These are phyloP conservation scores for Himalopsyche kuldschensis DNA, from an alignment of 2,888 invertebrate genomes.

Conservation along the genomic window DNA sequence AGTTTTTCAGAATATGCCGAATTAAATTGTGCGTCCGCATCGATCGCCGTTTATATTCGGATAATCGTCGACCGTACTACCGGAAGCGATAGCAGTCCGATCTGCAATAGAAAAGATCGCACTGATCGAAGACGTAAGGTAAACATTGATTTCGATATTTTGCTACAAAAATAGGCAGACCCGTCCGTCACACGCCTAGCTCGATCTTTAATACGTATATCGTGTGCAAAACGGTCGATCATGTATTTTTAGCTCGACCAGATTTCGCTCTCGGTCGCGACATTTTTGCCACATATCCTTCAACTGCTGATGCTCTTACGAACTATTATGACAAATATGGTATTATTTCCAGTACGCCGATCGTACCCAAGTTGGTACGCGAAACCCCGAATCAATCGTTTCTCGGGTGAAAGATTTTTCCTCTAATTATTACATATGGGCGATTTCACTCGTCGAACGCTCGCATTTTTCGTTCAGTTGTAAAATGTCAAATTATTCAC, in stretches of 20 bases:
- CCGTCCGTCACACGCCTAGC: neutral
- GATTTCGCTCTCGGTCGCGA: conserved; percentile 54
- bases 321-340: conserved; percentile 49
- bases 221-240: conserved; percentile 48
- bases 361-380: conserved; percentile 40
- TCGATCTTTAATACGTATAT: neutral
- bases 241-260: conserved; percentile 59
- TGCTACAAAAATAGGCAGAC: conserved; percentile 50
- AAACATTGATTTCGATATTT: conserved; percentile 62
- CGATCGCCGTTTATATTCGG: conserved; percentile 55
- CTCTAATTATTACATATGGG: conserved; percentile 43
- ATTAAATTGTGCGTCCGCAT: conserved; percentile 58
- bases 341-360: conserved; percentile 43
- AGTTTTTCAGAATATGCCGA: conserved; percentile 61
- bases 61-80: conserved; percentile 53
- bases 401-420: conserved; percentile 41
- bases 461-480: conserved; percentile 52
- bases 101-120: conserved; percentile 39
- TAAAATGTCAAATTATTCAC: conserved; percentile 58
- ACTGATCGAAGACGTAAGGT: conserved; percentile 61
- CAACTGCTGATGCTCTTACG: conserved; percentile 59
- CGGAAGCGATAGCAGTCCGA: conserved; percentile 51
- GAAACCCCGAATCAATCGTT: conserved; percentile 36
- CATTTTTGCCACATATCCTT: conserved; percentile 63
- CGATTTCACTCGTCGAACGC: conserved; percentile 44